phyloP scores from a whole-genome alignment of 35 echinoderm and acorn worm genomes.

The Nesometra sesokonis region DNA sequence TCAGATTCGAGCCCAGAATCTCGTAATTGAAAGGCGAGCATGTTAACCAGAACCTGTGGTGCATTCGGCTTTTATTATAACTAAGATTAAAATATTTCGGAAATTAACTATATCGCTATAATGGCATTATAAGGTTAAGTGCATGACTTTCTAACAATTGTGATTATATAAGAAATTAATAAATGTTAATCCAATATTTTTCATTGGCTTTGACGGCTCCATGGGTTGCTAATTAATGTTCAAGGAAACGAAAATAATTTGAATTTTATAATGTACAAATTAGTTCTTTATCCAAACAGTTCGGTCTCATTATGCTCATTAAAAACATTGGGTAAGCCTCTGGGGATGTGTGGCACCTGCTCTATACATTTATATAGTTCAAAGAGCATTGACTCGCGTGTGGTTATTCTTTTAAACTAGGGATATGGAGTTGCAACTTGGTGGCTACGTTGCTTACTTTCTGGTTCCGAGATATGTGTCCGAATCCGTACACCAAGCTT shows the following conservation, averaged over 20 bases:
- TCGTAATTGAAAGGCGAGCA: too few species aligned
- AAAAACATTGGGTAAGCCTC: background rate
- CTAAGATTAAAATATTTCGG: too few species aligned
- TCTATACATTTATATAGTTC: background rate
- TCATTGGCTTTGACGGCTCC: background rate
- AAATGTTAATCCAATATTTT: background rate
- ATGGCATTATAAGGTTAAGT: too few species aligned
- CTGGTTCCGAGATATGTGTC: too few species aligned
- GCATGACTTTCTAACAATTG: background rate
- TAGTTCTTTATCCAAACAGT: background rate
- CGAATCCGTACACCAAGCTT: too few species aligned
- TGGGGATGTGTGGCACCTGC: background rate
- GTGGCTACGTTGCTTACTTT: too few species aligned
- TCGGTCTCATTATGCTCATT: background rate
- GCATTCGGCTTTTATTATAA: too few species aligned
- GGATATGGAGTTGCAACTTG: too few species aligned
- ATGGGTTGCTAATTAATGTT: background rate
- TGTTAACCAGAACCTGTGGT: too few species aligned
- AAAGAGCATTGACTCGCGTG: background rate
- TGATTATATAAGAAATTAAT: background rate
- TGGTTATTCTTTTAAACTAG: background rate
- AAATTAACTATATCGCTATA: too few species aligned
- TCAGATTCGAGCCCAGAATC: too few species aligned
- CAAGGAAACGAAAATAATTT: background rate
- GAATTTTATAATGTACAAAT: conserved; percentile 1